Percentiles rank a stretch among this genome's conserved stretches.
Conservation (phyloP, 2,888 invertebrate genomes). For the Argyresthia goedartella region DNA sequence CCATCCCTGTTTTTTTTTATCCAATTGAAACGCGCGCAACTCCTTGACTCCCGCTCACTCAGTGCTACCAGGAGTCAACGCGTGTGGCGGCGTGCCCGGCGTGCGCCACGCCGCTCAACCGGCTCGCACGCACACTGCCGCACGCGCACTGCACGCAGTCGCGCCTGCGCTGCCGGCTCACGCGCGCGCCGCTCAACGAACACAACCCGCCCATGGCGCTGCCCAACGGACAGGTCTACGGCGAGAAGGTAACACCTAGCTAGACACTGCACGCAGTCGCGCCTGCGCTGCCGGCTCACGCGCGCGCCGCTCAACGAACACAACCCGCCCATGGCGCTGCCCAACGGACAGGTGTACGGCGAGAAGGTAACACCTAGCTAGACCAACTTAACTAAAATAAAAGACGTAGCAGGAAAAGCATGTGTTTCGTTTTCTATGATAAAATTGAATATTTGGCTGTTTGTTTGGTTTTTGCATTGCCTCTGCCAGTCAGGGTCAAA, state of each 20-base stretch:
- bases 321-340: constrained; percentile 98
- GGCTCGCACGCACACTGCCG: constrained; percentile 88
- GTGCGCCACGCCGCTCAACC: constrained; percentile 89
- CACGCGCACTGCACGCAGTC: constrained; percentile 98
- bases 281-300: constrained; percentile 76
- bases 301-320: constrained; percentile 95
- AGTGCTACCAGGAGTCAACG: constrained; percentile 80
- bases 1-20: too few relatives aligned
- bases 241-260: constrained; percentile 77
- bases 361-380: constrained; percentile 89
- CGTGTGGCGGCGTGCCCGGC: constrained; percentile 92
- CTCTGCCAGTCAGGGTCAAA: too few relatives aligned
- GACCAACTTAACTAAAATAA: too few relatives aligned
- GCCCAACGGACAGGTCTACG: constrained; percentile 98
- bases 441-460: too few relatives aligned
- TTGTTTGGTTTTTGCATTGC: too few relatives aligned
- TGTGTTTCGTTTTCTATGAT: too few relatives aligned
- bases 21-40: not conserved
- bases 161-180: constrained; percentile 91
- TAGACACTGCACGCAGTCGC: not conserved
- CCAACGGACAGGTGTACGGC: constrained; percentile 97
- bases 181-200: constrained; percentile 93
- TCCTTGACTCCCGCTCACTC: constrained; percentile 50
- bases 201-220: constrained; percentile 99
- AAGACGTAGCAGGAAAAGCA: too few relatives aligned